A percentile compares a stretch with the other conserved stretches of the same genome.
Conservation (phyloP, 2,888 invertebrate species). For the Brenthis daphne region DNA sequence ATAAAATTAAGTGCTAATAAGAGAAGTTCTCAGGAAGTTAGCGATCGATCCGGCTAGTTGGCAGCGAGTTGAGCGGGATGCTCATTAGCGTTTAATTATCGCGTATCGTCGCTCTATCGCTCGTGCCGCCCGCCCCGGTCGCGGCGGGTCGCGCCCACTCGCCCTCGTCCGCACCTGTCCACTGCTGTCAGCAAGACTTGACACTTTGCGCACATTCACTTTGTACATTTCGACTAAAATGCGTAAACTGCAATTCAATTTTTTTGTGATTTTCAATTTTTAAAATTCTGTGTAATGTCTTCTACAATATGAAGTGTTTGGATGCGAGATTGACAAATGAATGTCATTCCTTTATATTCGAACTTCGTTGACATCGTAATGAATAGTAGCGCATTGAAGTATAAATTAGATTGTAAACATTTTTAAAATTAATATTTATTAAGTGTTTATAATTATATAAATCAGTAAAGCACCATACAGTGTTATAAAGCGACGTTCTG, state of each 20-base stretch:
- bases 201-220: no score
- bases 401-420: conserved; percentile 1
- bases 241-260: no score
- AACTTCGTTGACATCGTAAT: background rate
- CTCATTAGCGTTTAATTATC: conserved; percentile 43
- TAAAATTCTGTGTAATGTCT: conserved; percentile 3
- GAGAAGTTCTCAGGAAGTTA: conserved; percentile 36
- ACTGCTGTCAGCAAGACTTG: background rate
- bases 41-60: conserved; percentile 38
- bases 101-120: conserved; percentile 31
- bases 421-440: background rate
- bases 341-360: conserved; percentile 6
- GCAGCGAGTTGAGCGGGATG: conserved; percentile 37
- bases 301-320: conserved; percentile 16
- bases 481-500: background rate
- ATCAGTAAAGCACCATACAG: conserved; percentile 2
- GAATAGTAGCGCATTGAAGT: background rate
- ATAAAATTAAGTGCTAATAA: conserved; percentile 40
- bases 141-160: conserved; percentile 20
- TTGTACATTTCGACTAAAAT: no score
- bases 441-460: background rate
- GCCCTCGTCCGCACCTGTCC: conserved; percentile 20
- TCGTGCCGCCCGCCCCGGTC: no score
- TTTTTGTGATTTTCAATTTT: no score
- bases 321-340: conserved; percentile 27